Evolutionary conservation across 2,888 invertebrate genomes (phyloP), one percentile per base, ranked within the genome.

Genomic region (Craniophora ligustri): DNA sequence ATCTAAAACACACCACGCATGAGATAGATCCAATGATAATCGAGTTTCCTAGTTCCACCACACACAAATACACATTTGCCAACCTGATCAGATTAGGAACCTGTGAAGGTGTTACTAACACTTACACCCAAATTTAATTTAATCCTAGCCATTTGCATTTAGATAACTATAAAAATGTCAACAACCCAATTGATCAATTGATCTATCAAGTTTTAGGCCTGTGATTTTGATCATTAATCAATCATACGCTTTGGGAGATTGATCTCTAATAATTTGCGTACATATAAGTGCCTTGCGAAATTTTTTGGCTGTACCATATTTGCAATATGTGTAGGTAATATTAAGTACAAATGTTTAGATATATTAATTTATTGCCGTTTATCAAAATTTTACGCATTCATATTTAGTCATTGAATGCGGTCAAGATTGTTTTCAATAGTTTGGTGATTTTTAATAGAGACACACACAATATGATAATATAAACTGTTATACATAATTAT

Each of bases 81-180:
- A 50, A 68, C 47, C 2, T 5, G 16, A 38, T 34, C 10, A 30
- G 42, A 19, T 13, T 38, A 62, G 11, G 14, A 42, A 56, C 54
- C 57, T 60, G 55, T 14, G 10, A 1, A 54, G 30, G 32, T 32
- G 42, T 35, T 51, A 49, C 30, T 55, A 69, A 50, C 35, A 51
- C 10, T 34, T 68, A 61, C 28, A 42, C 35, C 11, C 14, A 30
- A 23, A n/a, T 28, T 40, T 23, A 8, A 67, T 68, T 46, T 23
- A 67, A 31, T 39, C 11, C 3, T 8, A 26, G 8, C 34, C 15
- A 51, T 57, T 57, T 50, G 60, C 48, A 71, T 56, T 26, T 15
- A 50, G 28, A 48, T 56, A 55, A 51, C 31, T 47, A 50, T 38
- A 30, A 34, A 47, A 75, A 72, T 65, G 59, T 51, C 58, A 56